phyloP scores from a whole-genome alignment of 2,888 invertebrate genomes.

The Eristalinus sepulchralis region DNA sequence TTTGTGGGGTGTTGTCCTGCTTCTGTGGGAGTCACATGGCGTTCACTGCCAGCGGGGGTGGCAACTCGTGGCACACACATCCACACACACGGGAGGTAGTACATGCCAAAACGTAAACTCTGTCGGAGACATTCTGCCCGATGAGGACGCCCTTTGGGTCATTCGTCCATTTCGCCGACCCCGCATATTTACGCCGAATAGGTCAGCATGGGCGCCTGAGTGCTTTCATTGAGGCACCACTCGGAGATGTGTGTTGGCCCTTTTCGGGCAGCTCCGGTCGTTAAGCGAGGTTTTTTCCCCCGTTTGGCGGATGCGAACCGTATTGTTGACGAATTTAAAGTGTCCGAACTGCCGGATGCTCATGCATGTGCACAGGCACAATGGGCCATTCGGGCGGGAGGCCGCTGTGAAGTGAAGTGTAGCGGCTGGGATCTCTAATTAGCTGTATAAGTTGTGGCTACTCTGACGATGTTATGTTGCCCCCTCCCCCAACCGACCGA shows the following conservation, averaged over 20 bases:
- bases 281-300: constrained; percentile 2
- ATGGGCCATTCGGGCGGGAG: background rate
- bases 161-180: background rate
- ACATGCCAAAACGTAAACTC: constrained; percentile 33
- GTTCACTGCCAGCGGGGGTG: constrained; percentile 12
- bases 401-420: constrained; percentile 2
- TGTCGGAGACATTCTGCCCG: constrained; percentile 27
- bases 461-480: constrained; percentile 3
- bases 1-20: constrained; percentile 24
- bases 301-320: background rate
- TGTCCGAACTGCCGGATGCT: constrained; percentile 22
- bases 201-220: constrained; percentile 58
- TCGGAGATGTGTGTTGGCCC: background rate
- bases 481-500: too few relatives aligned
- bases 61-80: constrained; percentile 48
- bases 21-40: constrained; percentile 16
- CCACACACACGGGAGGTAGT: background rate
- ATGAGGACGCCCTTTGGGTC: constrained; percentile 28
- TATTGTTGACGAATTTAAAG: constrained; percentile 47
- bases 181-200: constrained; percentile 42
- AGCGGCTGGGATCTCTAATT: constrained; percentile 51
- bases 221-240: constrained; percentile 35
- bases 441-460: constrained; percentile 46
- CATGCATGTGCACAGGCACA: constrained; percentile 40
- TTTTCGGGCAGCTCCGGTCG: background rate